Conservation (phyloP, 2,113 vertebrate species). For the Hippotragus niger region DNA sequence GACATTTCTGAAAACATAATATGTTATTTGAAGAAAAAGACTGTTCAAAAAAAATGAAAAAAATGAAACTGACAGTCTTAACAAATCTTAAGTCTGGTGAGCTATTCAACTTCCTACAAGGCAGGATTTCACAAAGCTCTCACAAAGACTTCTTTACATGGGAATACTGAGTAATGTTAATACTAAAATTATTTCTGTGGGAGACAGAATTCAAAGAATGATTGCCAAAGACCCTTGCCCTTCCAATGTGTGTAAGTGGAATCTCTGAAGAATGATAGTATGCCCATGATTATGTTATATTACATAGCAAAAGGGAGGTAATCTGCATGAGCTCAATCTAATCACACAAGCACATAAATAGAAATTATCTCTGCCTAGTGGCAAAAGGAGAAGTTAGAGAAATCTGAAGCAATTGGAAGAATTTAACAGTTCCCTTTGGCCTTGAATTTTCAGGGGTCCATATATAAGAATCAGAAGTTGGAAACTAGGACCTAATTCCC, state of each 20-base stretch:
- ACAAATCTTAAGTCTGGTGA: background rate
- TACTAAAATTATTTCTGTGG: background rate
- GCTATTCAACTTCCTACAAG: background rate
- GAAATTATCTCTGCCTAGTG: background rate
- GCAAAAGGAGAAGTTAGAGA: background rate
- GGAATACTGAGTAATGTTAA: background rate
- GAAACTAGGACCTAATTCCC: background rate
- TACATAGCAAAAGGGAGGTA: background rate
- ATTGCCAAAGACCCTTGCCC: rapidly evolving
- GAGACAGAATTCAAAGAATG: background rate
- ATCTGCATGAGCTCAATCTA: background rate
- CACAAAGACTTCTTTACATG: background rate
- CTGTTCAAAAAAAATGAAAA: background rate
- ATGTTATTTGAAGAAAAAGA: background rate
- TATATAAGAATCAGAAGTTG: background rate
- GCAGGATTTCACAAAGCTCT: background rate
- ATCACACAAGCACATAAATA: background rate
- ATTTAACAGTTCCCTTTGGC: background rate
- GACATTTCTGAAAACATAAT: background rate
- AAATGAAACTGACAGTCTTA: background rate
- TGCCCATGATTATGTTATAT: background rate
- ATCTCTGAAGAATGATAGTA: background rate
- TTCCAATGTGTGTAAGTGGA: background rate
- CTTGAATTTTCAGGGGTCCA: background rate
- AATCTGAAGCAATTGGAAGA: background rate